phyloP scores from a whole-genome alignment of 2,797 vertebrate genomes.

The Taenioides sp. region DNA sequence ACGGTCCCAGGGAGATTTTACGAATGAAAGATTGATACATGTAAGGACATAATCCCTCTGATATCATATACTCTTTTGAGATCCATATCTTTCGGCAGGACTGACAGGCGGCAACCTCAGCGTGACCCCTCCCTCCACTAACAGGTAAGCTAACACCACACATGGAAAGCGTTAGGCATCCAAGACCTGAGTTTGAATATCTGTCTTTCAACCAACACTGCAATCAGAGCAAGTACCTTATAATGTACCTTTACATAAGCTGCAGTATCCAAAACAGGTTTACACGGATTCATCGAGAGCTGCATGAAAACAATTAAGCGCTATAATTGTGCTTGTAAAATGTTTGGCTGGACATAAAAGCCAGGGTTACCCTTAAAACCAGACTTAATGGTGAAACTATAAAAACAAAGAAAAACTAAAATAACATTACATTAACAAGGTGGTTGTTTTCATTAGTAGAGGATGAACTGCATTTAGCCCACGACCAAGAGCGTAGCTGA shows the following conservation, averaged over 20 bases:
- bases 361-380: slow-evolving; percentile 15
- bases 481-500: neutral
- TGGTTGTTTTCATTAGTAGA: slow-evolving; percentile 8
- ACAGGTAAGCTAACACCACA: slow-evolving; percentile 61
- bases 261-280: slow-evolving; percentile 7
- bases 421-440: slow-evolving; percentile 8
- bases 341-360: slow-evolving; percentile 24
- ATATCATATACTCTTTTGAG: slow-evolving; percentile 26
- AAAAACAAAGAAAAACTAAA: slow-evolving; percentile 12
- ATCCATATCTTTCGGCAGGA: slow-evolving; percentile 49
- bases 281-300: slow-evolving; percentile 15
- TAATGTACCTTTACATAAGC: slow-evolving; percentile 20
- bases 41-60: slow-evolving; percentile 15
- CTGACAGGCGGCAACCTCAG: slow-evolving; percentile 27
- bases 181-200: slow-evolving; percentile 29
- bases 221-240: slow-evolving; percentile 24
- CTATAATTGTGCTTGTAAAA: slow-evolving; percentile 32
- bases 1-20: neutral
- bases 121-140: slow-evolving; percentile 34
- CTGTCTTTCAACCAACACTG: slow-evolving; percentile 34
- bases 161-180: slow-evolving; percentile 44
- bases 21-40: slow-evolving; percentile 7
- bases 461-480: neutral
- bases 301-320: slow-evolving; percentile 19
- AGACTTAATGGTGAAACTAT: slow-evolving; percentile 3